Base-by-base conservation (phyloP, 2,113 vertebrate species). In the Hemicordylus capensis region DNA sequence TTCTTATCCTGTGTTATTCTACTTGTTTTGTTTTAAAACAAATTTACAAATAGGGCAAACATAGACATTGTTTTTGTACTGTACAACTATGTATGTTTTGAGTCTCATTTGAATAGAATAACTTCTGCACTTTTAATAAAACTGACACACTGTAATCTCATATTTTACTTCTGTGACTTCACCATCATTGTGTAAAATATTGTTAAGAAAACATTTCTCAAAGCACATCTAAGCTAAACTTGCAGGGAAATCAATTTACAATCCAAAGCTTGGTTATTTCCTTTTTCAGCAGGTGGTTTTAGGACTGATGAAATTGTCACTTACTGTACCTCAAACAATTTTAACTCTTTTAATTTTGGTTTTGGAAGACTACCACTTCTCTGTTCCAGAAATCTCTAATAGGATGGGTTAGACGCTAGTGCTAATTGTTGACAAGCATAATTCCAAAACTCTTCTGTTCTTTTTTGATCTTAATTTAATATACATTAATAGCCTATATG, bases 341-440 rank as follows among this genome's bases (percentile, higher is more conserved):
- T 58, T 56, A 31, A 72, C 20, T 59, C 20, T 10, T n/a, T 56
- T 46, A 67, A 5, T 42, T 67, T 84, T 66, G 64, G 14, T 39
- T 28, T 48, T 63, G 58, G 79, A 78, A 86, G 37, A 85, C 78
- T 66, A n/a, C n/a, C n/a, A n/a, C 34, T 81, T 85, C 22, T 1
- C 37, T 88, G 63, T 75, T 91, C 70, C 44, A 81, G 24, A 26
- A 69, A 42, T 4, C 6, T 11, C 1, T 44, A 15, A 70, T 28
- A 64, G 19, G 17, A 46, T 83, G 77, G 64, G 34, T 64, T 66
- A 76, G 76, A 89, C 87, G 48, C 67, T 39, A 11, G 39, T 42
- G 26, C 48, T 26, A 66, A 42, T 80, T 34, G 34, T 76, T 54
- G 19, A 0, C 1, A 0, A 46, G 44, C 81, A 70, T 26, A 61